Conservation (phyloP, 1,140 invertebrate genomes). For the Ptiloglossa arizonensis region DNA sequence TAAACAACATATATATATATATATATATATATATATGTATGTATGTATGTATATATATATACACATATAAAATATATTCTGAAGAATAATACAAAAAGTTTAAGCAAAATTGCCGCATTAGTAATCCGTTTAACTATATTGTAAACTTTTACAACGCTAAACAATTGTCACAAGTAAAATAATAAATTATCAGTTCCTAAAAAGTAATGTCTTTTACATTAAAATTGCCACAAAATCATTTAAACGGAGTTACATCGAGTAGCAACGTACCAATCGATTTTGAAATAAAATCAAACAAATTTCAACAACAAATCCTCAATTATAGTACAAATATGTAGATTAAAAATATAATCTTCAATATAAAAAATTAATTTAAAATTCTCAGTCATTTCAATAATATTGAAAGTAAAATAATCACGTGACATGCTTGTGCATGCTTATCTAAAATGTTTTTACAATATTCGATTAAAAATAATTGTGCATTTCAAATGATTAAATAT, state of each 20-base stretch:
- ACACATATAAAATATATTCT: too few species aligned
- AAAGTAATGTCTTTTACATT: not conserved
- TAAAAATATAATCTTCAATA: not conserved
- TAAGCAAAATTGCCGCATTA: too few species aligned
- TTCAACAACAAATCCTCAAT: not conserved
- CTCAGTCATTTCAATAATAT: not conserved
- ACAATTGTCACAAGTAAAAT: not conserved
- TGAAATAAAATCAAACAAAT: conserved; percentile 6
- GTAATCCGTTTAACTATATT: too few species aligned
- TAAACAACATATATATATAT: too few species aligned
- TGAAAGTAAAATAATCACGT: not conserved
- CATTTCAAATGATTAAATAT: not conserved
- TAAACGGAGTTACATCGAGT: not conserved
- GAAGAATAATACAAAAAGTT: too few species aligned
- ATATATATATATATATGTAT: too few species aligned
- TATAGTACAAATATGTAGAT: not conserved
- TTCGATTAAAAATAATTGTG: not conserved
- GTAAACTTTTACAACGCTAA: too few species aligned
- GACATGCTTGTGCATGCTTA: conserved; percentile 1
- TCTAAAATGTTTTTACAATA: not conserved
- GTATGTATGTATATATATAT: too few species aligned
- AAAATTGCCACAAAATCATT: not conserved
- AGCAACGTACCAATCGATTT: not conserved
- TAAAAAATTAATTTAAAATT: not conserved
- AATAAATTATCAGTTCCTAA: not conserved